These are phyloP conservation scores for Alloscopus bannaensis DNA, from an alignment of 2,888 invertebrate species.

Conservation along the genomic window DNA sequence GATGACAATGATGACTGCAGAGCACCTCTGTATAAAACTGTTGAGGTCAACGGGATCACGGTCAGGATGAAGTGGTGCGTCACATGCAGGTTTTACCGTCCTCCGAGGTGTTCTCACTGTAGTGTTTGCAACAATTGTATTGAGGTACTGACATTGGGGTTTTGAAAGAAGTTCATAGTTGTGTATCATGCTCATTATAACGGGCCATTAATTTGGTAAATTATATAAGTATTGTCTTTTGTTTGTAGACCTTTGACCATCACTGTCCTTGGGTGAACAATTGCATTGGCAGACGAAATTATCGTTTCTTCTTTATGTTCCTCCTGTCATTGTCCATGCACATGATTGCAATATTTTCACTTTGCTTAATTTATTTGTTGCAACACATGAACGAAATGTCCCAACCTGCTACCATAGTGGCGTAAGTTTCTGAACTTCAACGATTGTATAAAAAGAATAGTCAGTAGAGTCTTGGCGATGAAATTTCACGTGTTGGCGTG, in stretches of 20 bases:
- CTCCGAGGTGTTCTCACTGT: slow-evolving; percentile 99
- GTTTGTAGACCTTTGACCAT: slow-evolving; percentile 96
- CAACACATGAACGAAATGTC: slow-evolving; percentile 88
- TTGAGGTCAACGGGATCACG: slow-evolving; percentile 98
- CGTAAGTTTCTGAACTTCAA: slow-evolving; percentile 72
- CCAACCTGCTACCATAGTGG: slow-evolving; percentile 85
- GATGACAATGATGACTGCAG: slow-evolving; percentile 95
- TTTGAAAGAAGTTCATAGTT: no score
- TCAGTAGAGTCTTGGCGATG: neutral
- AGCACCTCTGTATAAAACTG: slow-evolving; percentile 96
- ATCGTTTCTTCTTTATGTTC: slow-evolving; percentile 99
- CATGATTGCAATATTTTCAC: slow-evolving; percentile 97
- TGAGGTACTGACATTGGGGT: slow-evolving; percentile 88
- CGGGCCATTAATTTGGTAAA: no score
- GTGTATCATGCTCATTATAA: no score
- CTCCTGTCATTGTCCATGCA: slow-evolving; percentile 96
- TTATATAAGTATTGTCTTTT: slow-evolving; percentile 5
- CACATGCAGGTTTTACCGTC: slow-evolving; percentile 99
- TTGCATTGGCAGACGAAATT: slow-evolving; percentile 97
- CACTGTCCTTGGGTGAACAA: slow-evolving; percentile 99
- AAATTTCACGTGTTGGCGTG: neutral
- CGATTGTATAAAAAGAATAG: neutral
- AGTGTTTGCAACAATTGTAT: slow-evolving; percentile 99
- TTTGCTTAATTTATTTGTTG: slow-evolving; percentile 94
- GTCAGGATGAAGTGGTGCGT: slow-evolving; percentile 99